Base-by-base conservation (phyloP, 1,140 invertebrate species). In the Zaprionus taronus region DNA sequence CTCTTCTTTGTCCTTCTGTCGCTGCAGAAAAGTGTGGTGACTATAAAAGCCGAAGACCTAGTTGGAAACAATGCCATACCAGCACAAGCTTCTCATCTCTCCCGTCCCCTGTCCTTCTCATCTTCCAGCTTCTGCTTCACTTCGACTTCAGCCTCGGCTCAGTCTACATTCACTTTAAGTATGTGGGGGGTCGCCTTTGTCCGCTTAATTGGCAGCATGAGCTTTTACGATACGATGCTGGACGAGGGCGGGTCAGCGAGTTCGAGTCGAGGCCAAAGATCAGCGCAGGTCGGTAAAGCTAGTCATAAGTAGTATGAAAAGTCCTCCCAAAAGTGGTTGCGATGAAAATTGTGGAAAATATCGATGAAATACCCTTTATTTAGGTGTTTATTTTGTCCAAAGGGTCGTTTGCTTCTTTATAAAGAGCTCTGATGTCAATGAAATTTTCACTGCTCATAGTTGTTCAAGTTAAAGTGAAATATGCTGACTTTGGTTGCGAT, bases 161-260 rank as follows among this genome's bases (percentile, higher is more conserved):
- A 36, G 20, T 51, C 61, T 24, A 17, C 28, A 58, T 12, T 44
- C 61, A 34, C 41, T 57, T 22, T 57, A 44, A 61, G 36, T 68
- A 61, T 49, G 15, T 49, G 56, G n/a, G 28, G 44, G n/a, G n/a
- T 64, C 28, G 60, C 64, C 72, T 85, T 81, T 85, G 82, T 81
- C 67, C 75, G 76, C 76, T 76, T 85, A 85, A 85, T 85, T 85
- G 83, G 72, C 70, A 71, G 47, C 20, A 51, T 24, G 47, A 51
- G 47, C 47, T 51, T 20, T 51, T 24, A 51, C 20, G 47, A 20
- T 11, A 34, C 47, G 11, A 22, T 47, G 47, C 47, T 51, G 47
- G 20, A 1, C 47, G 20, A 51, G 47, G 4, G 47, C 17, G 11
- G 20, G 20, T 51, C 17, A 24, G n/a, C 4, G 20, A 14, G 47